phyloP scores from a whole-genome alignment of 2,797 vertebrate species.

The Hyperoplus immaculatus region DNA sequence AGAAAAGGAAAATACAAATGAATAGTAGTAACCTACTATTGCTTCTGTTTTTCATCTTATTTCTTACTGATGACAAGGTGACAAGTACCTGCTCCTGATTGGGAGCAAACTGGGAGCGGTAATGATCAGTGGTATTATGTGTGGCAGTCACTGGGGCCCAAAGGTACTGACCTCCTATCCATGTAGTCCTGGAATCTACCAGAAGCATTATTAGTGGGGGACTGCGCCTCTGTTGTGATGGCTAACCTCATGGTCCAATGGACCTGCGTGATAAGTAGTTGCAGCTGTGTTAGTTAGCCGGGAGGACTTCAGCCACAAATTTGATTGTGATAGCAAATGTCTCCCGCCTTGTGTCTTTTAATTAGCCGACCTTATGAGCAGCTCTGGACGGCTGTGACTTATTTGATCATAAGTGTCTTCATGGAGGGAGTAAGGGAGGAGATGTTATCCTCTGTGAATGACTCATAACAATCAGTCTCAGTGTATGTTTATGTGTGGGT shows the following conservation, averaged over 20 bases:
- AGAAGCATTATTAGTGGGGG: conserved; percentile 69
- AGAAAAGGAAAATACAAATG: conserved; percentile 23
- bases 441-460: conserved; percentile 54
- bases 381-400: conserved; percentile 32
- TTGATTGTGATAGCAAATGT: conserved; percentile 66
- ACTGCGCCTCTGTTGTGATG: conserved; percentile 72
- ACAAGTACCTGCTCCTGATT: conserved; percentile 43
- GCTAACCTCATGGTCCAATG: conserved; percentile 67
- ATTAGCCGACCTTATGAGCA: conserved; percentile 65
- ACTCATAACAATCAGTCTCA: conserved; percentile 47
- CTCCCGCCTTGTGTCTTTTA: conserved; percentile 58
- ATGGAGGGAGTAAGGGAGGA: conserved; percentile 44
- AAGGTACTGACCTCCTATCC: conserved; percentile 68
- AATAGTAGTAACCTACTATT: background rate
- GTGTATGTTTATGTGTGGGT: conserved; percentile 10
- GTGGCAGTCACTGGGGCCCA: conserved; percentile 59
- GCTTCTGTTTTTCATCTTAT: conserved; percentile 19
- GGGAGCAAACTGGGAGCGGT: conserved; percentile 27
- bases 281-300: conserved; percentile 74
- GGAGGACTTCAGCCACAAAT: conserved; percentile 68
- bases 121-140: conserved; percentile 68
- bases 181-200: conserved; percentile 62
- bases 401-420: conserved; percentile 47
- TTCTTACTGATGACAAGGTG: conserved; percentile 15
- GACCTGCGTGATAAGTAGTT: conserved; percentile 68